These are phyloP conservation scores for Acanthosepion lycidas DNA, from an alignment of 2,888 invertebrate species.

Conservation along the genomic window DNA sequence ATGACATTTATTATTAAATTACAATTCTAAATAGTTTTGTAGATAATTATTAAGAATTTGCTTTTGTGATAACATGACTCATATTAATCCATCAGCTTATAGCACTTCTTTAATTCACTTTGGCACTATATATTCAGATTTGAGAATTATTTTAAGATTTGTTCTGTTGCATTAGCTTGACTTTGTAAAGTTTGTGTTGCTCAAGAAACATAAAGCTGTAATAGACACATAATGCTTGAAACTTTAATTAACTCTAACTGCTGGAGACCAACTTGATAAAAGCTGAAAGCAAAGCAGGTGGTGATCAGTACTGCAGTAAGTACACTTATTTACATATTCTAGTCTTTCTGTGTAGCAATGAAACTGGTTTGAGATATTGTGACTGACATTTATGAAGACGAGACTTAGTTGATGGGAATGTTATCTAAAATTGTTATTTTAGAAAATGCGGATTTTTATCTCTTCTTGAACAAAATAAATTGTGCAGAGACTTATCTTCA, in stretches of 20 bases:
- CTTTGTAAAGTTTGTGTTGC: not conserved
- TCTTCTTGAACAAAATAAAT: not conserved
- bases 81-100: not conserved
- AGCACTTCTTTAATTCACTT: not conserved
- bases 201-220: not conserved
- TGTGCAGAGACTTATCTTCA: too few relatives aligned
- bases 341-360: not conserved
- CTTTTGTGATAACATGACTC: not conserved
- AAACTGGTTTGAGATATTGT: not conserved
- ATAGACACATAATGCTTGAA: not conserved
- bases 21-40: not conserved
- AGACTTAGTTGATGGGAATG: not conserved
- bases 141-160: not conserved
- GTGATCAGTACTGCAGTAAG: not conserved
- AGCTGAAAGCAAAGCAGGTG: not conserved
- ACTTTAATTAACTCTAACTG: not conserved
- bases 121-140: not conserved
- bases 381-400: not conserved
- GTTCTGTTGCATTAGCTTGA: not conserved
- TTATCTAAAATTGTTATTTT: not conserved
- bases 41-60: not conserved
- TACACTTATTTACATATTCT: constrained; percentile 18
- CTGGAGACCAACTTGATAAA: not conserved
- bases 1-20: too few relatives aligned
- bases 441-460: not conserved